Base-by-base conservation (phyloP, 2,888 invertebrate species). In the Sepiola atlantica region DNA sequence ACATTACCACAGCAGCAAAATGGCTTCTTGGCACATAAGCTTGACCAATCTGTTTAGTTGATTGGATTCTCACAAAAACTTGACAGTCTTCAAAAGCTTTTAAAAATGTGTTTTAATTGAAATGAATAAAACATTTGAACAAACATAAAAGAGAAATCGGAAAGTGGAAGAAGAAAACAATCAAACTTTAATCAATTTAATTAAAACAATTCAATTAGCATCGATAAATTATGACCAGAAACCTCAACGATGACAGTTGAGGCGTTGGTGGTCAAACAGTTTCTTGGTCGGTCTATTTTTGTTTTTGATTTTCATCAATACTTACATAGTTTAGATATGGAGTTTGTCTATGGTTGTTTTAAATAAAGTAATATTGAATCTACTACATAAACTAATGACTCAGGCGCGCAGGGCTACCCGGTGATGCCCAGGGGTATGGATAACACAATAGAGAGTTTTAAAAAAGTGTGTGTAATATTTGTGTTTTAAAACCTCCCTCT, bases 181-280 rank as follows among this genome's bases (percentile, higher is more conserved):
- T 77, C 32, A n/a, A n/a, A n/a, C 77, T 77, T 77, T 77, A 21
- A n/a, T 77, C 32, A 77, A 77, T 77, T 77, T 77, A 77, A 77
- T 77, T 77, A 77, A 77, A 77, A n/a, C 77, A 77, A 77, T 77
- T 77, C n/a, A 77, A 77, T 77, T 77, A 77, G 77, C n/a, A 77
- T n/a, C n/a, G n/a, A 45, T 77, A n/a, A 77, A 77, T 32, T 77
- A 77, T 77, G 14, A n/a, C 16, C 14, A 32, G 32, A n/a, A 77
- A 77, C n/a, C n/a, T 77, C 77, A 1, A 61, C 20, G n/a, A 77
- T n/a, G 77, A n/a, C n/a, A n/a, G n/a, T n/a, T 77, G 14, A 77
- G n/a, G 4, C 77, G n/a, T 32, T 77, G 77, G 77, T 77, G n/a
- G 14, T n/a, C n/a, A n/a, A 77, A 77, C 28, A 77, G 32, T 77